Evolutionary conservation across 2,888 invertebrate species (phyloP), one percentile per base, ranked within the genome.

Genomic region (Amiota communis): DNA sequence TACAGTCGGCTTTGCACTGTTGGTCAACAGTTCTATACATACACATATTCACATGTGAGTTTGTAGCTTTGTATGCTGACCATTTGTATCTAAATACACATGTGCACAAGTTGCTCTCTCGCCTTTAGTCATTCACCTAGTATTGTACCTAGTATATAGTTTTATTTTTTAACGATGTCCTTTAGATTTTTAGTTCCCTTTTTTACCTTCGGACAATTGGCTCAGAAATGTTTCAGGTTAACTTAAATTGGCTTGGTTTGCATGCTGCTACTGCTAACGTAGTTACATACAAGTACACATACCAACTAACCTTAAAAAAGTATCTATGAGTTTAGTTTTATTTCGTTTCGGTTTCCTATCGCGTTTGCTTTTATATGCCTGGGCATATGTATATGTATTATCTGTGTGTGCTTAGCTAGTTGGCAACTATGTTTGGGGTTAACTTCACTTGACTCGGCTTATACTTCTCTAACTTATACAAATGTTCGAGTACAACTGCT

Each of bases 241-340:
- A 71, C 75, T 76, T 75, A 74, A 79, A 80, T 77, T 80, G 76
- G 67, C 72, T 78, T 73, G 76, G 82, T 69, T 75, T 74, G 72
- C 59, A 23, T 68, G 67, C 51, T 36, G 67, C 51, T 36, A 6
- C 36, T 17, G 13, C 49, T 63, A 63, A 49, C 20, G 48, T 8
- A 8, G 13, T 67, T 20, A 67, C 48, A n/a, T n/a, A 67, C 49
- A 36, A 36, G 46, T 36, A 13, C 11, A 15, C 63, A 63, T 0
- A 53, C 53, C 10, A 68, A 23, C 12, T 68, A 8, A 20, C 20
- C 67, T 51, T 23, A 17, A 13, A 36, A 23, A 63, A 17, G 36
- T 63, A 48, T 68, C n/a, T 15, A 11, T 53, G n/a, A 36, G 15
- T 53, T 53, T 68, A 53, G 67, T 68, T 68, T 68, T 53, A 23